A percentile compares a stretch with the other conserved stretches of the same genome.
Conservation (phyloP, 2,113 vertebrate species). For the Elanus axillaris region DNA sequence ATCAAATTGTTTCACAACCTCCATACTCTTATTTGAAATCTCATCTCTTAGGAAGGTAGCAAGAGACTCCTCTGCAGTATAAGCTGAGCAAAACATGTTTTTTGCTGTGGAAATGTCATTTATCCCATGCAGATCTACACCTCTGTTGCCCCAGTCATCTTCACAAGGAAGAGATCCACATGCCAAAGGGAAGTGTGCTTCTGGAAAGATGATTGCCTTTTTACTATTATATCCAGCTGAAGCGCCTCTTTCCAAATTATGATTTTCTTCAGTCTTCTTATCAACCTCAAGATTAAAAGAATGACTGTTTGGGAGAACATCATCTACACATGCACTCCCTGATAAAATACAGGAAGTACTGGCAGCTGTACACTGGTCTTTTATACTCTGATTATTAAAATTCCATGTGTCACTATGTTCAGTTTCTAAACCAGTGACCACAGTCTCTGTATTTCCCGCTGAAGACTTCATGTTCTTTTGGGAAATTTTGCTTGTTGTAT, state of each 20-base stretch:
- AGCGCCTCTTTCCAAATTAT: background rate
- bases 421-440: background rate
- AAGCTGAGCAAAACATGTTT: background rate
- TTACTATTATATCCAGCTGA: background rate
- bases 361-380: background rate
- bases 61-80: background rate
- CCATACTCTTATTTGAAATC: background rate
- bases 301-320: background rate
- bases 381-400: background rate
- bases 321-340: background rate
- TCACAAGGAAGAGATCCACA: background rate
- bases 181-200: background rate
- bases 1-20: background rate
- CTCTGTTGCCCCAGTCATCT: background rate
- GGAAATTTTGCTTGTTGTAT: background rate
- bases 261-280: background rate
- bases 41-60: background rate
- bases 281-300: background rate
- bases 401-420: background rate
- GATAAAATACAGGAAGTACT: background rate
- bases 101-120: background rate
- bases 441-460: background rate
- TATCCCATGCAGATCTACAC: background rate
- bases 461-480: background rate
- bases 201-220: background rate